Conservation (phyloP, 2,888 invertebrate species). For the Morpho deidamia region DNA sequence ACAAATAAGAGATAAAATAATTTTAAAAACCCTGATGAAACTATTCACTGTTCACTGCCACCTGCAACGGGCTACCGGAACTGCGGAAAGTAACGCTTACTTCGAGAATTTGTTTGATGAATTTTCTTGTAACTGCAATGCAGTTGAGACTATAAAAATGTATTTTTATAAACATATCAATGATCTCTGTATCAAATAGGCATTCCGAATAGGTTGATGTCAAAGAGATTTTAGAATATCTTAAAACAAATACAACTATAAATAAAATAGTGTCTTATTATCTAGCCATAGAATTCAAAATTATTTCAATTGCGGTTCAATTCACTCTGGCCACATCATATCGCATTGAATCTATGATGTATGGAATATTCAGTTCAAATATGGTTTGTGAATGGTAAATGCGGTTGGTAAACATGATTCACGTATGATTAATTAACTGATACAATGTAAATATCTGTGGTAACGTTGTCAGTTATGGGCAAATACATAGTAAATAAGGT, state of each 20-base stretch:
- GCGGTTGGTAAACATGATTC: constrained; percentile 30
- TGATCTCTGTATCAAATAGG: constrained; percentile 9
- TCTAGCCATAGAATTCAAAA: neutral
- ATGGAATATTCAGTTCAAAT: constrained; percentile 29
- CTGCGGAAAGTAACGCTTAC: too few relatives aligned
- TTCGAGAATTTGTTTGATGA: too few relatives aligned
- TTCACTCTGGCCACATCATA: constrained; percentile 1
- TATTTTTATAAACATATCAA: constrained; percentile 20
- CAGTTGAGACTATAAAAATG: neutral
- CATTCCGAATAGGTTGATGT: constrained; percentile 7
- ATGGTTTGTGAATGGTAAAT: constrained; percentile 28
- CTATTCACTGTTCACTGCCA: too few relatives aligned
- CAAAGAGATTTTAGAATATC: constrained; percentile 9
- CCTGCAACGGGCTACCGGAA: too few relatives aligned
- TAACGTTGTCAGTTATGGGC: constrained; percentile 3
- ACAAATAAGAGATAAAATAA: too few relatives aligned
- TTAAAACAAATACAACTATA: neutral
- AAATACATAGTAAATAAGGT: neutral
- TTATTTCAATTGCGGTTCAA: neutral
- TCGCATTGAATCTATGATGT: constrained; percentile 19
- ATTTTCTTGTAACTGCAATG: too few relatives aligned
- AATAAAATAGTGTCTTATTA: neutral
- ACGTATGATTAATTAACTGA: constrained; percentile 24
- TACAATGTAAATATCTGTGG: constrained; percentile 19
- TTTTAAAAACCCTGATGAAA: too few relatives aligned